Conservation (phyloP, 2,797 vertebrate species). For the Trichosurus vulpecula region DNA sequence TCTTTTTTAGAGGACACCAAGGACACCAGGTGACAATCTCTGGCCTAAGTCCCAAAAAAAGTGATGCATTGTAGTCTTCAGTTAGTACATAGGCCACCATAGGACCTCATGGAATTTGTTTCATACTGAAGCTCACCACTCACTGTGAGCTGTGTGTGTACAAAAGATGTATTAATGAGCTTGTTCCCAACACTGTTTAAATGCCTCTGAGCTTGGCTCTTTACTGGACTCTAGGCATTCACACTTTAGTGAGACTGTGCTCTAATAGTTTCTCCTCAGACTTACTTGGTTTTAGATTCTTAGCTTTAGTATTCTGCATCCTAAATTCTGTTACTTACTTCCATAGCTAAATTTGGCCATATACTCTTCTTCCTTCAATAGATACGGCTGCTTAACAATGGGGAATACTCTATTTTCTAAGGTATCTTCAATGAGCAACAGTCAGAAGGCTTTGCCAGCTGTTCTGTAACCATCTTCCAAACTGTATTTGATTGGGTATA, state of each 20-base stretch:
- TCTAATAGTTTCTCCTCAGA: background rate
- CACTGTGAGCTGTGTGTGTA: background rate
- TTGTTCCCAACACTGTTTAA: background rate
- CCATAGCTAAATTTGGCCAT: conserved; percentile 16
- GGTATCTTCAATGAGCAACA: conserved; percentile 2
- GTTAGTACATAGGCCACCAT: background rate
- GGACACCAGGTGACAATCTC: background rate
- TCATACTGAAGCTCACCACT: background rate
- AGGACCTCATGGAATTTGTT: background rate
- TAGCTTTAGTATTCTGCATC: conserved; percentile 36
- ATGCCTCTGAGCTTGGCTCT: background rate
- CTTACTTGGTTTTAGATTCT: conserved; percentile 11
- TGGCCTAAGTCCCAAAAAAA: background rate
- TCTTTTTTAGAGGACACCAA: background rate
- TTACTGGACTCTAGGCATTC: background rate
- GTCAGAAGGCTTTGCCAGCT: background rate
- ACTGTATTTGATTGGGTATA: background rate
- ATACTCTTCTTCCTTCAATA: conserved; percentile 41
- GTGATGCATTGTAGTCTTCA: background rate
- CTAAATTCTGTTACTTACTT: conserved; percentile 22
- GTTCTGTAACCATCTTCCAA: background rate
- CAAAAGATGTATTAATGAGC: background rate
- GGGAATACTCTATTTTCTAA: background rate
- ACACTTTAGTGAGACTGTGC: background rate
- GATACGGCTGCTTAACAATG: conserved; percentile 13